Conservation (phyloP, 2,888 invertebrate species). For the Calameuta filiformis region DNA sequence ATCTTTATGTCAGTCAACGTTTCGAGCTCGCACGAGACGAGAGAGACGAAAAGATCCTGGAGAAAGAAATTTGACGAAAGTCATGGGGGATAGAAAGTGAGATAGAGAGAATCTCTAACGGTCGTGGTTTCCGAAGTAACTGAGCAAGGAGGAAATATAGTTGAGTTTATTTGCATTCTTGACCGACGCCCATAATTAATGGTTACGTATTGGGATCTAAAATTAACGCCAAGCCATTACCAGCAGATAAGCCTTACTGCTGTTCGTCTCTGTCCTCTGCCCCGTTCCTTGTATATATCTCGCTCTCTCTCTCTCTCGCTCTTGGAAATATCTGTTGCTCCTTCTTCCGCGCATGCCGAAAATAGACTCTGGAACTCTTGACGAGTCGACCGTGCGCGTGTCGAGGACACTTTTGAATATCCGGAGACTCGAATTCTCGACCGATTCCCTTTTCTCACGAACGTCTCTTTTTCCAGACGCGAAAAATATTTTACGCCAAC, state of each 20-base stretch:
- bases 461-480: no score
- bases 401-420: background rate
- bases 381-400: background rate
- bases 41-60: background rate
- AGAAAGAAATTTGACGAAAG: background rate
- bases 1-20: no score
- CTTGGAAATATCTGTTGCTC: background rate
- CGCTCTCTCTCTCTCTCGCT: background rate
- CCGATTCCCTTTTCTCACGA: no score
- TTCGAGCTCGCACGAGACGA: background rate
- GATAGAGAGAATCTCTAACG: background rate
- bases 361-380: background rate
- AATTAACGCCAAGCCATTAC: background rate
- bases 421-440: background rate
- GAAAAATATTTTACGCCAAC: no score
- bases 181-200: constrained; percentile 4
- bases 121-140: background rate
- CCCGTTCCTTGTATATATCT: background rate
- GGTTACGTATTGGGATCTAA: constrained; percentile 4
- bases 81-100: background rate
- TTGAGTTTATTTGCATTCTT: constrained; percentile 4
- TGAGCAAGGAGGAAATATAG: no score
- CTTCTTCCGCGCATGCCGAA: background rate
- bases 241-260: background rate
- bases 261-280: background rate